Evolutionary conservation across 2,113 vertebrate genomes (phyloP), one percentile per base, ranked within the genome.

Genomic region (Nothoprocta pentlandii): DNA sequence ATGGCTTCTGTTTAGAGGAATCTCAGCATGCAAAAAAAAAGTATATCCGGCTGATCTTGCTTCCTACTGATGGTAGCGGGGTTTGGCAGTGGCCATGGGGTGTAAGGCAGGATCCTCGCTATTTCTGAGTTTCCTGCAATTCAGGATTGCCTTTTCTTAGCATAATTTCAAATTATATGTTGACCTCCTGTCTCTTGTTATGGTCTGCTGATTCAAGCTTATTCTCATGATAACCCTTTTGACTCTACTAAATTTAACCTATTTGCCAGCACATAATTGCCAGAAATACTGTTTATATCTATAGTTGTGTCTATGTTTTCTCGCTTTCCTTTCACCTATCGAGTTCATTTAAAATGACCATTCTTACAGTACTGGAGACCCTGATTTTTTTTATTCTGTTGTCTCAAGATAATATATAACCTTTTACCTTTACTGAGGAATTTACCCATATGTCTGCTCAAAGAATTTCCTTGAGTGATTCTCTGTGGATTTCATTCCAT

Each of bases 351-450:
- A 94, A 85, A 89, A 56, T 78, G 25, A 63, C 28, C 10, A 2
- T 63, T 94, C 79, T 90, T 89, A 69, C 17, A 93, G 62, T 20
- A n/a, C n/a, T 74, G 66, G 80, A 92, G 61, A 73, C 21, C 42
- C 49, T 80, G 63, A 54, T 70, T 67, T 34, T 67, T 56, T 44
- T 88, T 90, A 69, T 23, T 64, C 91, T 94, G 70, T 95, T 91
- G 58, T 94, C 77, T 76, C 63, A 59, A 90, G 91, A 96, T 80
- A 96, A 93, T 92, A 78, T 80, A 85, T 95, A 81, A 96, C 83
- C 92, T 94, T 96, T 96, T 94, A 97, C 87, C 89, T 97, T 95
- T 71, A 61, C 53, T 71, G 76, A 96, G 85, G 88, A 96, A 97
- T 97, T 96, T 87, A 74, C 89, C 79, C 90, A 71, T 83, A 81